Conservation (phyloP, 2,797 vertebrate species). For the Rallus crepitans region DNA sequence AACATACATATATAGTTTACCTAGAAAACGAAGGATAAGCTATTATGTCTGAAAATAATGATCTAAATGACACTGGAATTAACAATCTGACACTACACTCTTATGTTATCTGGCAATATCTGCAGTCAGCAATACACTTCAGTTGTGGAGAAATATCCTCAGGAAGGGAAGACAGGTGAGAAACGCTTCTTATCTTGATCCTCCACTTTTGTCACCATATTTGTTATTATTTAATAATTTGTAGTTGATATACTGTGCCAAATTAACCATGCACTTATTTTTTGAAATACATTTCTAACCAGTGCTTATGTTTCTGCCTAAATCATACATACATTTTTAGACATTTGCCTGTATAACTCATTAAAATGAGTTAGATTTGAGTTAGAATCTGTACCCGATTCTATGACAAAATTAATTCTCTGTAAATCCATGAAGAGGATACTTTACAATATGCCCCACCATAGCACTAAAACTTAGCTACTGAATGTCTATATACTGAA, state of each 20-base stretch:
- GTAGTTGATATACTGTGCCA: background rate
- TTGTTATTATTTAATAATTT: background rate
- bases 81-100: background rate
- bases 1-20: background rate
- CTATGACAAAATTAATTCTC: background rate
- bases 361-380: background rate
- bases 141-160: background rate
- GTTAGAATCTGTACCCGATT: background rate
- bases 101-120: background rate
- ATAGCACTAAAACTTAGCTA: background rate
- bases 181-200: background rate
- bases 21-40: background rate
- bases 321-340: background rate
- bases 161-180: background rate
- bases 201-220: background rate
- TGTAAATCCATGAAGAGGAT: background rate
- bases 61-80: background rate
- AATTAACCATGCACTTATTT: background rate
- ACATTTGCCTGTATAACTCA: background rate
- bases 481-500: background rate
- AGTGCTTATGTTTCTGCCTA: background rate
- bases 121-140: background rate
- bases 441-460: background rate
- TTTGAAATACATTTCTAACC: background rate
- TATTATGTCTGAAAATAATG: background rate